Evolutionary conservation across 1,140 invertebrate species (phyloP).

Genomic region (Meloidogyne hapla): DNA sequence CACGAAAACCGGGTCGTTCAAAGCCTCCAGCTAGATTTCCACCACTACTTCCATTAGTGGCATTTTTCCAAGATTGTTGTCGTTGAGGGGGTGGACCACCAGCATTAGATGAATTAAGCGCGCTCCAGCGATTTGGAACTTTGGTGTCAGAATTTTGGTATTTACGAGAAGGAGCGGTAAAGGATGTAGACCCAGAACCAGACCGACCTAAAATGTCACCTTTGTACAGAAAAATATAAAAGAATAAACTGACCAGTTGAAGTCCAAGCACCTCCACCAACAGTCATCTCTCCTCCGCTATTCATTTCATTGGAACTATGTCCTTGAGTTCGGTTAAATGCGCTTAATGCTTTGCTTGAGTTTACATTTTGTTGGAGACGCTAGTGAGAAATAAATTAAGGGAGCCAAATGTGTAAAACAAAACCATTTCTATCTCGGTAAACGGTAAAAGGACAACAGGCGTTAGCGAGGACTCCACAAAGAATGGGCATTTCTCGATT

Average conservation of each 20-base stretch:
- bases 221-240: not conserved
- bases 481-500: slow-evolving; percentile 45
- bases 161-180: not conserved
- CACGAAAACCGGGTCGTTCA: not conserved
- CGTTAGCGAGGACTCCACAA: slow-evolving; percentile 35
- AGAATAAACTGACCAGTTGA: slow-evolving; percentile 18
- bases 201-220: not conserved
- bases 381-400: slow-evolving; percentile 1
- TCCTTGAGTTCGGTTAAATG: slow-evolving; percentile 35
- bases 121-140: slow-evolving; percentile 22
- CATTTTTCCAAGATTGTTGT: slow-evolving; percentile 19
- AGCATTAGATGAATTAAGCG: not conserved
- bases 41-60: not conserved
- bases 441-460: slow-evolving; percentile 48
- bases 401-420: not conserved
- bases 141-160: not conserved
- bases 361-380: slow-evolving; percentile 53
- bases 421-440: slow-evolving; percentile 45
- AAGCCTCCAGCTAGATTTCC: not conserved
- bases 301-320: slow-evolving; percentile 12
- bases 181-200: not conserved
- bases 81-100: not conserved
- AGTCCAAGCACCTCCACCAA: slow-evolving; percentile 31
- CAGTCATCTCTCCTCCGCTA: not conserved
- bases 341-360: slow-evolving; percentile 48